Percentiles rank a stretch among this genome's conserved stretches.
These are phyloP conservation scores for Frieseomelitta varia DNA, from an alignment of 1,140 invertebrate genomes.

Conservation along the genomic window DNA sequence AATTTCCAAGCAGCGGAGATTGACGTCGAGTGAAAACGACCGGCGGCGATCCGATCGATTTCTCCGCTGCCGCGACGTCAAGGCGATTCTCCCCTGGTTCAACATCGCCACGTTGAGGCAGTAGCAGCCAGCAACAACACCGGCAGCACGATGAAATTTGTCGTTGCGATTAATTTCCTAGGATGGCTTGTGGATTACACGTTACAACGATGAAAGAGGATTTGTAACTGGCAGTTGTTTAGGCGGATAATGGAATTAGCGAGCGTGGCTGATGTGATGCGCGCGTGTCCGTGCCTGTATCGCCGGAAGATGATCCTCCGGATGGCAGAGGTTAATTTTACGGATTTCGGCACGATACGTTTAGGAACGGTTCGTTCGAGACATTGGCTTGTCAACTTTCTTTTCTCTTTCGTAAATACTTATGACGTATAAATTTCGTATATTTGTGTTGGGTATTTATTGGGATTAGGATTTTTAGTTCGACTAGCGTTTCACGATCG, in stretches of 20 bases:
- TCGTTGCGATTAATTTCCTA: constrained; percentile 13
- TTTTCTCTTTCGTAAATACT: too few relatives aligned
- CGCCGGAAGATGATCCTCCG: neutral
- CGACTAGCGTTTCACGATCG: too few relatives aligned
- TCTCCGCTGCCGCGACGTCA: neutral
- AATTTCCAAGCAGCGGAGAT: constrained; percentile 42
- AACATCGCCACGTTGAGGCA: neutral
- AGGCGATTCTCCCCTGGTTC: neutral
- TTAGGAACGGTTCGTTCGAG: too few relatives aligned
- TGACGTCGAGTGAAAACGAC: constrained; percentile 26
- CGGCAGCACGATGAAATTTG: constrained; percentile 4
- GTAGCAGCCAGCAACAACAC: too few relatives aligned
- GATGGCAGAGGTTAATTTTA: neutral
- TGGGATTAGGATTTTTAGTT: too few relatives aligned
- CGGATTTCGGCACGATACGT: neutral
- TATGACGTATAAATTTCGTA: too few relatives aligned
- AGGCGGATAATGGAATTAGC: neutral
- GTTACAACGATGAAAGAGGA: neutral
- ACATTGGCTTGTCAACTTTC: too few relatives aligned
- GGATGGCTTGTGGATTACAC: neutral
- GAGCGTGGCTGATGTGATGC: neutral
- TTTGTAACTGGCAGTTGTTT: neutral
- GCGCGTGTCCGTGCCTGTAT: neutral
- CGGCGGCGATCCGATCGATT: constrained; percentile 42
- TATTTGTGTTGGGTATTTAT: too few relatives aligned